Conservation (phyloP, 2,113 vertebrate species). For the Sturnus vulgaris region DNA sequence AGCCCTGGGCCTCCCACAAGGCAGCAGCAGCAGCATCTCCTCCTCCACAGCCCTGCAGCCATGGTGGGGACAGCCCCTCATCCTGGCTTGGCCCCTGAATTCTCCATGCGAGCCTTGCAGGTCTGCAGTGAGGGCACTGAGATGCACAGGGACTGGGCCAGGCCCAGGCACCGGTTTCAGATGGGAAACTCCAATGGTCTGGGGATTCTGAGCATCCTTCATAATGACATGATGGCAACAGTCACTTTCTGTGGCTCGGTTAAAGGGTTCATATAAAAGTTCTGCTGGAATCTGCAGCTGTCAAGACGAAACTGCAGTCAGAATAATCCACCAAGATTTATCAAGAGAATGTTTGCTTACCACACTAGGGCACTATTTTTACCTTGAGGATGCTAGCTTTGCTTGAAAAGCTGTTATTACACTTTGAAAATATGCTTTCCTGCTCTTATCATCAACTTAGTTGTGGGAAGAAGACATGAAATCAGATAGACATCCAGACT, state of each 20-base stretch:
- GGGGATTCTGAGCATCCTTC: neutral
- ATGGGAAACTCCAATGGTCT: accelerated
- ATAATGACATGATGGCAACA: accelerated
- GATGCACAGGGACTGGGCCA: accelerated
- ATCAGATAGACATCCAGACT: neutral
- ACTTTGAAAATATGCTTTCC: neutral
- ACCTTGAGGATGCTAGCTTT: neutral
- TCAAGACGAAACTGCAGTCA: neutral
- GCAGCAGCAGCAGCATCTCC: neutral
- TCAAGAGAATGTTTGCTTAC: neutral
- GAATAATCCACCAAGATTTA: neutral
- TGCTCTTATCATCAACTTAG: neutral
- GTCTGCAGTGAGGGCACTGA: accelerated
- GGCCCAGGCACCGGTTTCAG: neutral
- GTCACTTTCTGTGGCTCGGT: neutral
- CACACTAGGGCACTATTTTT: neutral
- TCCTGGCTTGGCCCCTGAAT: neutral
- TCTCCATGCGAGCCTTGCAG: accelerated
- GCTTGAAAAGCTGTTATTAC: neutral
- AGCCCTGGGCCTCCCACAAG: slow-evolving; percentile 37
- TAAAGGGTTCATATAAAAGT: neutral
- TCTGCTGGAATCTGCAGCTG: neutral
- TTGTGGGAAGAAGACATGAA: neutral
- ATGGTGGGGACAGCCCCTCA: neutral
- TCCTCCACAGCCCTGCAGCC: neutral